phyloP scores from a whole-genome alignment of 2,113 vertebrate genomes.

The Todiramphus chloris region DNA sequence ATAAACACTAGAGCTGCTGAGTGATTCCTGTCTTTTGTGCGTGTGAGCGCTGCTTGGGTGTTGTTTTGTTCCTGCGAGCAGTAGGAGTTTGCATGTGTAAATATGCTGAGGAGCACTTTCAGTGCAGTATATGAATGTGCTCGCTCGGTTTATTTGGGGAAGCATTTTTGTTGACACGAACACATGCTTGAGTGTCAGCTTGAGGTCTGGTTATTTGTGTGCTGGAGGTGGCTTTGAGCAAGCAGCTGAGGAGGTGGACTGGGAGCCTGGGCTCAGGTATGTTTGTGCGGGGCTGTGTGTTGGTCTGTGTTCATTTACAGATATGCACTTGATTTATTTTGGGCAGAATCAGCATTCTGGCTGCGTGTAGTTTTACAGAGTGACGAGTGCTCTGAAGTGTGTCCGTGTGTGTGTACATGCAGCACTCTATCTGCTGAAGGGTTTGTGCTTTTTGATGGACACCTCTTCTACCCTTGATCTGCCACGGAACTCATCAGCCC shows the following conservation, averaged over 20 bases:
- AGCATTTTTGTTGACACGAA: neutral
- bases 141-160: neutral
- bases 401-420: too few relatives aligned
- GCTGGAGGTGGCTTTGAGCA: slow-evolving; percentile 13
- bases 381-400: neutral
- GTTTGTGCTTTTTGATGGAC: neutral
- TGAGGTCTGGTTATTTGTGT: neutral
- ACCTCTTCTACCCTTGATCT: neutral
- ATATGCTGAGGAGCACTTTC: neutral
- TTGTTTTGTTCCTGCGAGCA: neutral
- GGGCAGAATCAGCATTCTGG: neutral
- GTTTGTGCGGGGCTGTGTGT: neutral
- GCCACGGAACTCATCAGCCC: neutral
- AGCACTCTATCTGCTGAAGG: neutral
- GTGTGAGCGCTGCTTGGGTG: neutral
- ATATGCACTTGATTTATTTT: neutral
- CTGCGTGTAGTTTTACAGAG: neutral
- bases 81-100: neutral
- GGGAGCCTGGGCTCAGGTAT: neutral
- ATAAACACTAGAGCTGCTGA: slow-evolving; percentile 67
- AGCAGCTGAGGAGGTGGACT: neutral
- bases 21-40: slow-evolving; percentile 59
- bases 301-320: neutral
- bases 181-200: neutral
- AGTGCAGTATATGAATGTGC: neutral